Evolutionary conservation across 2,797 vertebrate genomes (phyloP).

Genomic region (Enteromius viviparus): DNA sequence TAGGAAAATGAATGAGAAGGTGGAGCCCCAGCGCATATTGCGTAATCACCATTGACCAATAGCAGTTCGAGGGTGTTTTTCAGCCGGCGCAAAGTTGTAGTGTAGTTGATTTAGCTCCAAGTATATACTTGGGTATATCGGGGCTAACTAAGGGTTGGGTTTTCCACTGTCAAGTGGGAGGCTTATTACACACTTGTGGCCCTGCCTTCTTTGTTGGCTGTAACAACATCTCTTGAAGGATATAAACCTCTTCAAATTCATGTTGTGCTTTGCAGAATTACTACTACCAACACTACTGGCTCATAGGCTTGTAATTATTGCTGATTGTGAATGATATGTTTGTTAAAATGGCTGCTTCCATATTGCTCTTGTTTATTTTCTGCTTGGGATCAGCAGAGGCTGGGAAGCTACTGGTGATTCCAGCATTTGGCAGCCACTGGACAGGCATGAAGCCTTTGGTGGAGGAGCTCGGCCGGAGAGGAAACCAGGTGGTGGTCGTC

Average conservation of each 20-base stretch:
- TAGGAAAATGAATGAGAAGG: background rate
- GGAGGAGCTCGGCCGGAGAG: conserved; percentile 64
- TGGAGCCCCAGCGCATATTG: background rate
- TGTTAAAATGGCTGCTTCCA: conserved; percentile 13
- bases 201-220: background rate
- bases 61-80: background rate
- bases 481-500: conserved; percentile 70
- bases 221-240: background rate
- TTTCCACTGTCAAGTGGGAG: background rate
- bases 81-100: background rate
- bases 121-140: no score
- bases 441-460: conserved; percentile 69
- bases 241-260: conserved; percentile 2
- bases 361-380: conserved; percentile 17
- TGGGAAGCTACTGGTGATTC: conserved; percentile 72
- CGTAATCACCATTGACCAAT: background rate
- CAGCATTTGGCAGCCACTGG: conserved; percentile 76
- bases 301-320: background rate
- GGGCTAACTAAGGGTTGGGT: background rate
- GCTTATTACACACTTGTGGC: background rate
- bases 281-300: background rate
- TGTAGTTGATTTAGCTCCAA: background rate
- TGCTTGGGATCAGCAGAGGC: conserved; percentile 36
- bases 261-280: background rate
- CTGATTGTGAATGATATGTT: background rate